Conservation (phyloP, 92 coral and sea anemone species). For the Siderastrea siderea region DNA sequence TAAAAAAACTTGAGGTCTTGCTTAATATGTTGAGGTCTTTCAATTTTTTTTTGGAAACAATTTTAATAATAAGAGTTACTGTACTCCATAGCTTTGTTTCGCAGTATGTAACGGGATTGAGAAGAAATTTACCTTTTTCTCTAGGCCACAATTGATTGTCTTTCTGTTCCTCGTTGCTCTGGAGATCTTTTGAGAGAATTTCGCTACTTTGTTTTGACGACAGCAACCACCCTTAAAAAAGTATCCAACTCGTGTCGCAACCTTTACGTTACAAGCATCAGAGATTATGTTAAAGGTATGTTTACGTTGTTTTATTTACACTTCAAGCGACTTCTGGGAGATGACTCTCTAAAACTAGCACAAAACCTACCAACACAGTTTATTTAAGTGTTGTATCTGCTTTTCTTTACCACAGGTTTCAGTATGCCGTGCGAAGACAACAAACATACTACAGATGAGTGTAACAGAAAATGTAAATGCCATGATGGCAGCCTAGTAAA, state of each 20-base stretch:
- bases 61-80: background rate
- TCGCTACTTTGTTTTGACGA: conserved; percentile 15
- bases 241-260: background rate
- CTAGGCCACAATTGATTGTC: conserved; percentile 37
- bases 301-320: background rate
- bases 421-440: background rate
- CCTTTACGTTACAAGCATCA: background rate
- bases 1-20: too few relatives aligned
- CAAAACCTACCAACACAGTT: background rate
- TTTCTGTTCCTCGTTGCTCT: conserved; percentile 38
- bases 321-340: background rate
- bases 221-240: conserved; percentile 20
- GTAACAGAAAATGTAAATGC: conserved; percentile 71
- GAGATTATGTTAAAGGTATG: conserved; percentile 6
- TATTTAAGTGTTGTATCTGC: background rate
- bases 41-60: background rate
- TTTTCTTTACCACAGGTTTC: background rate
- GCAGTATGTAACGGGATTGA: background rate
- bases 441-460: conserved; percentile 33
- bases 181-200: conserved; percentile 16
- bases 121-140: background rate
- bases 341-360: too few relatives aligned
- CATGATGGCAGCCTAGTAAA: conserved; percentile 37
- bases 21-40: too few relatives aligned
- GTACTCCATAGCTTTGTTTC: background rate